Evolutionary conservation across 2,797 vertebrate genomes (phyloP).

Genomic region (Gila robusta): DNA sequence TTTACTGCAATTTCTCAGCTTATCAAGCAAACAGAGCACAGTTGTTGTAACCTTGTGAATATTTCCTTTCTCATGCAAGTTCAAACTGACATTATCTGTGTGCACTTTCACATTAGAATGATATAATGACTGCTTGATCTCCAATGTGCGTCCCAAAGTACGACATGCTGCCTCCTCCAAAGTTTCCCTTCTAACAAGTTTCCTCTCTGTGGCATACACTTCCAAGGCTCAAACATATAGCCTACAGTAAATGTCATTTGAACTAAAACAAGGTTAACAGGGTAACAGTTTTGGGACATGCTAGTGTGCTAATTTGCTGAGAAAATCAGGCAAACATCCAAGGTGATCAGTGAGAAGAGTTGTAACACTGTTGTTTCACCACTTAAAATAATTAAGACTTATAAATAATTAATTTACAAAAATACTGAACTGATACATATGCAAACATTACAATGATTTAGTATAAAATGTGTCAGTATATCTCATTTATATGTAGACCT

Average conservation of each 20-base stretch:
- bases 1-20: not conserved
- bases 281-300: not conserved
- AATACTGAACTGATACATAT: not conserved
- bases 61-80: not conserved
- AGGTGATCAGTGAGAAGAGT: not conserved
- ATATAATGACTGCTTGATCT: constrained; percentile 79
- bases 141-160: constrained; percentile 80
- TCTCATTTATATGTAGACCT: not conserved
- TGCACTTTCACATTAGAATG: not conserved
- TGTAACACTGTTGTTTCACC: not conserved
- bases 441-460: not conserved
- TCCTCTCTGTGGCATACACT: constrained; percentile 89
- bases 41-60: not conserved
- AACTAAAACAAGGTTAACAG: not conserved
- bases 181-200: constrained; percentile 75
- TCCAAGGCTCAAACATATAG: not conserved
- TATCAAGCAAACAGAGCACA: not conserved
- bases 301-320: not conserved
- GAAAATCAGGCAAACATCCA: not conserved
- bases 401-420: not conserved
- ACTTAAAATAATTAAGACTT: not conserved
- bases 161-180: constrained; percentile 75
- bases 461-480: not conserved
- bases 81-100: not conserved
- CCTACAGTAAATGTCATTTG: not conserved